Evolutionary conservation across 64 coral and sea anemone genomes (phyloP).

Genomic region (Stylophora pistillata): DNA sequence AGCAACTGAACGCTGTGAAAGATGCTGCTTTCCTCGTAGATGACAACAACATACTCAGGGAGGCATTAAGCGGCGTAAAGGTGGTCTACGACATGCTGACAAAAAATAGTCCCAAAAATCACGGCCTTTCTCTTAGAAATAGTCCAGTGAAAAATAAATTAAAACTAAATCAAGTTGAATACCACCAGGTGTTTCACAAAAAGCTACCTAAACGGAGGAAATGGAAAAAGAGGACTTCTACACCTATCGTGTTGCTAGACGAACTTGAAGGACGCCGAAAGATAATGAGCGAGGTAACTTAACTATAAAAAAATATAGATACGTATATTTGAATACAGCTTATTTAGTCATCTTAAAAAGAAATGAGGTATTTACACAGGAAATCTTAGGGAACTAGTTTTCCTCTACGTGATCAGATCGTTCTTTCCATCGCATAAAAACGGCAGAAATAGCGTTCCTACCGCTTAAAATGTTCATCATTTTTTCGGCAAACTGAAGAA

Average conservation of each 20-base stretch:
- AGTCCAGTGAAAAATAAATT: constrained; percentile 64
- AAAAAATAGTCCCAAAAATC: constrained; percentile 6
- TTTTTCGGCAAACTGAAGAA: not conserved
- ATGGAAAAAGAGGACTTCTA: constrained; percentile 22
- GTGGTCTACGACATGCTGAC: not conserved
- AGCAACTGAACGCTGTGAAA: constrained; percentile 31
- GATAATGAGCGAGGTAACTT: too few species aligned
- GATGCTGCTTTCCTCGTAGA: constrained; percentile 35
- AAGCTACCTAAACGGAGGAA: constrained; percentile 39
- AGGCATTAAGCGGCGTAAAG: constrained; percentile 23
- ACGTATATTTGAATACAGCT: not conserved
- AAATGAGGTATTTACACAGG: too few species aligned
- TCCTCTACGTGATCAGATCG: not conserved
- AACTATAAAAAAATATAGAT: not conserved
- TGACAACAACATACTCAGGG: not conserved
- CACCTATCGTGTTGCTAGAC: not conserved
- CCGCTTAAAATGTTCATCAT: not conserved
- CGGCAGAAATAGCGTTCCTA: not conserved
- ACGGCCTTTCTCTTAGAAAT: constrained; percentile 59
- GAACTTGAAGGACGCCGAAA: too few species aligned
- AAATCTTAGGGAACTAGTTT: too few species aligned
- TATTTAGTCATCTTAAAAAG: too few species aligned
- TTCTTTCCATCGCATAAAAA: not conserved
- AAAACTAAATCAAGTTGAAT: constrained; percentile 43
- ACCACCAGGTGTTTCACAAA: constrained; percentile 67